Conservation (phyloP, 2,797 vertebrate genomes). For the Pelochelys cantorii region DNA sequence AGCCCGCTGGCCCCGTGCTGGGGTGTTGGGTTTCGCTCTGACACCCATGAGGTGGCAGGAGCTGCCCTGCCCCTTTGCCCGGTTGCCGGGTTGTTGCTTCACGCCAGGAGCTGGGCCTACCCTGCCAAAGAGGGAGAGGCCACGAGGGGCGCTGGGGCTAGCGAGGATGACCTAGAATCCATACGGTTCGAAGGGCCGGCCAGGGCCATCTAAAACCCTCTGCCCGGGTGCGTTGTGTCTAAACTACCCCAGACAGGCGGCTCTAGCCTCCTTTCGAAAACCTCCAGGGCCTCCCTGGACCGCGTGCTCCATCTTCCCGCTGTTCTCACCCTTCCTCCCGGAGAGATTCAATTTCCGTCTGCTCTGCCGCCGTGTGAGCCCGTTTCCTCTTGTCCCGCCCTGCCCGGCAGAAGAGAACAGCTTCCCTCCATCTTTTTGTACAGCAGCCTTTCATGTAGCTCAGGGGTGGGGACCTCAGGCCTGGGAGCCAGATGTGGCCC, state of each 20-base stretch:
- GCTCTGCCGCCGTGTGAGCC: background rate
- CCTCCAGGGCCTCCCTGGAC: background rate
- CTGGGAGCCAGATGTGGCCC: too few species aligned
- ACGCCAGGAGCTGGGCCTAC: too few species aligned
- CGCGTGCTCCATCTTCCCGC: too few species aligned
- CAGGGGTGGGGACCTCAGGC: too few species aligned
- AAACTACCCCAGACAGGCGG: background rate
- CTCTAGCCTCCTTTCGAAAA: background rate
- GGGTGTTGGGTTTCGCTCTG: background rate
- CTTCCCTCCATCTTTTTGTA: background rate
- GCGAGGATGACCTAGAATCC: too few species aligned
- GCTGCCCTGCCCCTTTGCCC: too few species aligned
- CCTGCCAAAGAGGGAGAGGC: too few species aligned
- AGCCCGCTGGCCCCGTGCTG: too few species aligned
- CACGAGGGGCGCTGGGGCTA: background rate
- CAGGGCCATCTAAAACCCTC: too few species aligned
- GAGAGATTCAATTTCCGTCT: background rate
- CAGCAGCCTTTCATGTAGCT: background rate
- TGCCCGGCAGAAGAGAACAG: background rate
- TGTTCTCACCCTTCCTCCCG: background rate
- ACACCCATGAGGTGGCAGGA: background rate
- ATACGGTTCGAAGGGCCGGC: too few species aligned
- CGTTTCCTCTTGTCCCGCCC: background rate
- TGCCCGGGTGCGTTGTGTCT: background rate
- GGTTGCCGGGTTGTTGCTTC: too few species aligned